phyloP scores from a whole-genome alignment of 2,113 vertebrate genomes.

The Limanda limanda region DNA sequence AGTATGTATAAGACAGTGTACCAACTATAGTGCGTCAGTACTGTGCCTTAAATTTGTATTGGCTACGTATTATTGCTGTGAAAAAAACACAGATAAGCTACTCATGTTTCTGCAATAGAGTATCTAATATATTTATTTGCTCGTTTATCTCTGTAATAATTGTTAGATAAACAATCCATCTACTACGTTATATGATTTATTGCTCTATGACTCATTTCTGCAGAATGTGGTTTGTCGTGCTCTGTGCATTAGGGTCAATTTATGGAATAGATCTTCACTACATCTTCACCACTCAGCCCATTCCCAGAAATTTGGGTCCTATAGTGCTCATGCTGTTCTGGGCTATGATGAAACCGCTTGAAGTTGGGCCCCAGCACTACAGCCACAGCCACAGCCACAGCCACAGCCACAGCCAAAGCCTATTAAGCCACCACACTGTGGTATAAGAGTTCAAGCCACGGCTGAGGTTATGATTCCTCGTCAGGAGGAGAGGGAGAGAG shows the following conservation, averaged over 20 bases:
- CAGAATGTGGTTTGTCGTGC: constrained; percentile 51
- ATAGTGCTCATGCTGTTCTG: constrained; percentile 54
- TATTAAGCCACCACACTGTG: constrained; percentile 78
- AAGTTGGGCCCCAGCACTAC: constrained; percentile 58
- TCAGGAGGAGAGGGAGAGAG: constrained; percentile 54
- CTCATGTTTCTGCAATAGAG: constrained; percentile 32
- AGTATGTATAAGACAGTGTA: no score
- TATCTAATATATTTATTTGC: constrained; percentile 46
- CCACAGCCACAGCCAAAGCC: constrained; percentile 48
- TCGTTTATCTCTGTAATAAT: constrained; percentile 36
- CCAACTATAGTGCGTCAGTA: neutral
- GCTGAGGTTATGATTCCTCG: constrained; percentile 72
- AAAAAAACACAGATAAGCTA: neutral
- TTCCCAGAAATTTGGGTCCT: constrained; percentile 55
- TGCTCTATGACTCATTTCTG: constrained; percentile 44
- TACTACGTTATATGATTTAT: constrained; percentile 42
- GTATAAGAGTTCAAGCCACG: constrained; percentile 74
- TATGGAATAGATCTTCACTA: constrained; percentile 64
- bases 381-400: constrained; percentile 61
- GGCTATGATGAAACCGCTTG: constrained; percentile 70
- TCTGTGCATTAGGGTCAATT: constrained; percentile 51
- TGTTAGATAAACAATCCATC: constrained; percentile 41
- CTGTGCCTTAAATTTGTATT: neutral
- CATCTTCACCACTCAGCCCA: constrained; percentile 55
- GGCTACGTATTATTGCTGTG: constrained; percentile 1